Conservation (phyloP, 2,797 vertebrate genomes). For the Perdix hodgsoniae region DNA sequence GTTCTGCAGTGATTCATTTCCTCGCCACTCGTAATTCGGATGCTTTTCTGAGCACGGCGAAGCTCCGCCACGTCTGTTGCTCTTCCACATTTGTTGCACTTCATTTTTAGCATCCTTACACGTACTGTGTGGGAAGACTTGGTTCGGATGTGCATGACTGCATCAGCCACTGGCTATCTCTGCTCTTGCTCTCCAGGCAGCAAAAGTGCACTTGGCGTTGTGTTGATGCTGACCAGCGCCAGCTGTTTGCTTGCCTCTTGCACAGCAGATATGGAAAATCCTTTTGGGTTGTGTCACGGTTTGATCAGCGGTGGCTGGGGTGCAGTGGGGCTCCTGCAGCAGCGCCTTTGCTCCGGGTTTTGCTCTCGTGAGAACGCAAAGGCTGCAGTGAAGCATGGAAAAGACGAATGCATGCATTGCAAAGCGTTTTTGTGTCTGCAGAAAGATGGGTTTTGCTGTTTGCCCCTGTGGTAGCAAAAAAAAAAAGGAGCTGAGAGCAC, state of each 20-base stretch:
- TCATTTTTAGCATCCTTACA: neutral
- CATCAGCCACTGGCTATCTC: neutral
- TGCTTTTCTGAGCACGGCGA: neutral
- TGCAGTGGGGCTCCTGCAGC: accelerated
- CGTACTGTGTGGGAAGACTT: neutral
- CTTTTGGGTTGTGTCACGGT: accelerated
- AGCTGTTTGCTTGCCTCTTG: neutral
- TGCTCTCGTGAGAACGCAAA: accelerated
- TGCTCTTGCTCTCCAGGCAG: neutral
- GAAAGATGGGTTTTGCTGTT: neutral
- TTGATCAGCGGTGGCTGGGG: accelerated
- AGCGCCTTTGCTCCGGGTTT: accelerated
- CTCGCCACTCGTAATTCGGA: neutral
- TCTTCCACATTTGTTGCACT: neutral
- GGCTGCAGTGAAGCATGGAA: neutral
- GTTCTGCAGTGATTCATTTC: conserved; percentile 29
- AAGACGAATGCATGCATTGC: accelerated
- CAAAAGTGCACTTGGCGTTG: neutral
- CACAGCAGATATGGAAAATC: neutral
- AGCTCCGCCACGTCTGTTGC: neutral
- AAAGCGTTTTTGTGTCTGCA: accelerated
- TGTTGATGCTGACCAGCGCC: neutral
- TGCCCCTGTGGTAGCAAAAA: accelerated
- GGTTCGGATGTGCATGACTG: neutral
- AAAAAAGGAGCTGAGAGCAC: accelerated